Evolutionary conservation across 2,797 vertebrate genomes (phyloP).

Genomic region (Ibycter americanus): DNA sequence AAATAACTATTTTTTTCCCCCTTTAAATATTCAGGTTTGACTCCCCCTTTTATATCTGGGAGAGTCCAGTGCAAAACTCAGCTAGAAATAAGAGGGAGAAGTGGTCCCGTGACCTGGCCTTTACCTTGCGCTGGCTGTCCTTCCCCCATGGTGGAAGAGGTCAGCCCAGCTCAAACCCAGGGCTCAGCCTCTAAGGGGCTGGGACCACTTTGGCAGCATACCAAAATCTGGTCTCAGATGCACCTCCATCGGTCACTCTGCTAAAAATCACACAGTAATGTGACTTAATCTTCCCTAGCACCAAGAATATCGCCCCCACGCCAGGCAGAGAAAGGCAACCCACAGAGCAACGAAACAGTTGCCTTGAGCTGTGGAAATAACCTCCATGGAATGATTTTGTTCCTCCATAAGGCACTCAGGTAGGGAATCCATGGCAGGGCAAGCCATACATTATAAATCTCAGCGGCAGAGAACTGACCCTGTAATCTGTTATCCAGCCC

Average conservation of each 20-base stretch:
- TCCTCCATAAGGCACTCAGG: not conserved
- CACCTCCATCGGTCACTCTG: rapidly evolving
- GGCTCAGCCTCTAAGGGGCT: not conserved
- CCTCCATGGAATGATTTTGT: not conserved
- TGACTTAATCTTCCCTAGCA: not conserved
- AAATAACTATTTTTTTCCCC: not conserved
- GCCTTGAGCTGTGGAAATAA: not conserved
- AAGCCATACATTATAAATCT: not conserved
- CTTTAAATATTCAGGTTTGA: not conserved
- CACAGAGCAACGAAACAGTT: not conserved
- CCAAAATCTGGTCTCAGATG: not conserved
- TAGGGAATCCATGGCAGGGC: not conserved
- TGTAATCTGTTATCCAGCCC: not conserved
- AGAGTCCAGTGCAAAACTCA: not conserved
- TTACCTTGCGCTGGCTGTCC: not conserved
- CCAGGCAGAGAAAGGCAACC: not conserved
- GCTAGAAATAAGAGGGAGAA: not conserved
- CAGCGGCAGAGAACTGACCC: not conserved
- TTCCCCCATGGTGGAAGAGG: not conserved
- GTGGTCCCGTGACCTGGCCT: not conserved
- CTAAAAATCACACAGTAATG: not conserved
- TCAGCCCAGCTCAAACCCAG: rapidly evolving
- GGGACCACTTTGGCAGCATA: not conserved
- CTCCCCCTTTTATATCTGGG: not conserved
- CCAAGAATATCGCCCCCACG: not conserved